Evolutionary conservation across 1,140 invertebrate genomes (phyloP), one percentile per base, ranked within the genome.

Genomic region (Stegodyphus mimosarum): DNA sequence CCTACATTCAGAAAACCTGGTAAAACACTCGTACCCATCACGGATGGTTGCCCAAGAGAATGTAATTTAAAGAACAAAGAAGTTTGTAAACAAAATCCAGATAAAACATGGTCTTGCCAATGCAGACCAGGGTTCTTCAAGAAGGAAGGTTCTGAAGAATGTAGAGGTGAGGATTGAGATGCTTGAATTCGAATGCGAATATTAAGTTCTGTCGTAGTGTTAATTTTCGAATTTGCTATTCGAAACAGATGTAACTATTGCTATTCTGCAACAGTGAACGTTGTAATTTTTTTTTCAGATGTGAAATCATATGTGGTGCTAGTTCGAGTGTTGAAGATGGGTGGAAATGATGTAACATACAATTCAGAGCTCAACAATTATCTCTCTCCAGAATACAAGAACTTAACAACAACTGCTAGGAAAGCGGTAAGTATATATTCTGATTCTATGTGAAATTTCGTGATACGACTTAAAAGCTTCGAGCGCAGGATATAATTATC

Each of bases 231-330:
- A 33, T 33, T 33, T 33, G 33, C 33, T 33, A 33, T 33, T 33
- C 33, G 33, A 33, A 33, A 33, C 33, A 33, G 33, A 33, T 33
- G 3, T 33, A 33, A 33, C 33, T 33, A 33, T 33, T 33, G 33
- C 33, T 33, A 3, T 3, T 33, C 1, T 33, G 33, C 33, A 33
- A 33, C 33, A 1, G 33, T 1, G 33, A 33, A 33, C 3, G 3
- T 33, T 33, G 33, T 33, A 33, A 33, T 33, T 60, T 60, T 84
- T 78, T 81, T 93, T 93, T 48, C 89, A 97, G 96, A 95, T 60
- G 96, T 95, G 0, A 96, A 96, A 89, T 96, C 95, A 0, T 97
- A 95, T 89, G 94, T 97, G 55, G 93, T 93, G 10, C 89, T 96
- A 33, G 93, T 94, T 63, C 92, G 93, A 9, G 91, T 94, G 83